Evolutionary conservation across 2,113 vertebrate species (phyloP), one percentile per base, ranked within the genome.

Genomic region (Sorex araneus): DNA sequence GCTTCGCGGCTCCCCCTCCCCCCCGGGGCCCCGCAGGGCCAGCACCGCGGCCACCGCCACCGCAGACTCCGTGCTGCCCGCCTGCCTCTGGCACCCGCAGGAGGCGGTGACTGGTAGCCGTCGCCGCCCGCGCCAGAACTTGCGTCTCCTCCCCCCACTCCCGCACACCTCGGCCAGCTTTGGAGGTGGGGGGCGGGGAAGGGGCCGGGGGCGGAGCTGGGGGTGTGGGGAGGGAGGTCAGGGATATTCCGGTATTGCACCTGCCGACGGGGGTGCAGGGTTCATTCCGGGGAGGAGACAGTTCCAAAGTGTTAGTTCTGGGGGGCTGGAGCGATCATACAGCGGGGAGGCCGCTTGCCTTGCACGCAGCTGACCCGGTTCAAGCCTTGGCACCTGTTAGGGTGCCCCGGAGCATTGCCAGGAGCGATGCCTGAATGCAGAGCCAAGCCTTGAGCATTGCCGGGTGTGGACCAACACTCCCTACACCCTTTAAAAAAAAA

Each of bases 121-220:
- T 96, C 88, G 90, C 95, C 97, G 94, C 97, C 95, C 95, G 95
- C 93, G 15, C 93, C 95, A 75, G 78, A 94, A 94, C 40, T 90
- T 54, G 83, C 60, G 64, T 90, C 94, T 95, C 85, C 89, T 93
- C 91, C 63, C 79, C 77, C 45, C 40, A 60, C 70, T 79, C 60
- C 50, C 50, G 4, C 50, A 18, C 11, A 15, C 69, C 83, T 47
- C 30, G 64, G 7, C 28, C 64, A 5, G 77, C 18, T 2, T 19
- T 27, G 1, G 19, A 27, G 60, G 60, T 21, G 60, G 60, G 60
- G 60, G 21, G 60, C 60, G 12, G 30, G 78, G 25, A 64, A 54
- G 73, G 71, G 83, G 87, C 25, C 5, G 89, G n/a, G 36, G 92
- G 92, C 60, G 94, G 95, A 92, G 89, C 78, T n/a, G 90, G 36